A percentile compares a stretch with the other conserved stretches of the same genome.
These are phyloP conservation scores for Glaucidium brasilianum DNA, from an alignment of 2,113 vertebrate genomes.

Conservation along the genomic window DNA sequence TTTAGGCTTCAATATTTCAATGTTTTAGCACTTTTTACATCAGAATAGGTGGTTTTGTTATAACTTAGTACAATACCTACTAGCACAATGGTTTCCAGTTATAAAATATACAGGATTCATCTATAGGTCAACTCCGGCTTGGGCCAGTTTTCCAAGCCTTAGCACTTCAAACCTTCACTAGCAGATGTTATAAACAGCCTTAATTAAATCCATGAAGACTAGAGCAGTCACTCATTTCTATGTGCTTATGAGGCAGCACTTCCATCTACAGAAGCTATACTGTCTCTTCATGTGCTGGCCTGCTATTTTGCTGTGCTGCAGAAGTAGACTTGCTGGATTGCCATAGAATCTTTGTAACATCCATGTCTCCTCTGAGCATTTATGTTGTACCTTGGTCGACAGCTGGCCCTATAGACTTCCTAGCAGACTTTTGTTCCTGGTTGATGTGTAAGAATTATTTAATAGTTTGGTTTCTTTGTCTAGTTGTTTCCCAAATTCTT, in stretches of 20 bases:
- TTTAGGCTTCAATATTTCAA: too few species aligned
- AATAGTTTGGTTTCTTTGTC: neutral
- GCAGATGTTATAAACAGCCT: neutral
- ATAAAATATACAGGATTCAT: too few species aligned
- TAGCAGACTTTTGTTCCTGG: neutral
- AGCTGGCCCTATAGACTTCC: neutral
- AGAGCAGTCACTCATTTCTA: neutral
- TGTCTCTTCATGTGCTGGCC: neutral
- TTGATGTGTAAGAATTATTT: neutral
- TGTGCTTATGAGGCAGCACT: neutral
- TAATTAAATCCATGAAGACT: neutral
- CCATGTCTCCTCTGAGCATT: rapidly evolving
- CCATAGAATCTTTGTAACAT: neutral
- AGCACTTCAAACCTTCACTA: neutral
- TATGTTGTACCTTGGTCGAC: neutral
- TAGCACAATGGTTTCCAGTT: too few species aligned
- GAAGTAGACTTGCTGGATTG: neutral
- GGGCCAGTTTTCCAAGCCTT: too few species aligned
- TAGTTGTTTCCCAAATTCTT: neutral
- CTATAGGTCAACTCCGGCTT: too few species aligned
- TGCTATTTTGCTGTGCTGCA: neutral
- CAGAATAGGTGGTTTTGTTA: too few species aligned
- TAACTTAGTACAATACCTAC: too few species aligned
- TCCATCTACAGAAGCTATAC: neutral
- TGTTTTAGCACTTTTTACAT: too few species aligned